phyloP scores from a whole-genome alignment of 2,888 invertebrate genomes.

The Acanthosepion esculentum region DNA sequence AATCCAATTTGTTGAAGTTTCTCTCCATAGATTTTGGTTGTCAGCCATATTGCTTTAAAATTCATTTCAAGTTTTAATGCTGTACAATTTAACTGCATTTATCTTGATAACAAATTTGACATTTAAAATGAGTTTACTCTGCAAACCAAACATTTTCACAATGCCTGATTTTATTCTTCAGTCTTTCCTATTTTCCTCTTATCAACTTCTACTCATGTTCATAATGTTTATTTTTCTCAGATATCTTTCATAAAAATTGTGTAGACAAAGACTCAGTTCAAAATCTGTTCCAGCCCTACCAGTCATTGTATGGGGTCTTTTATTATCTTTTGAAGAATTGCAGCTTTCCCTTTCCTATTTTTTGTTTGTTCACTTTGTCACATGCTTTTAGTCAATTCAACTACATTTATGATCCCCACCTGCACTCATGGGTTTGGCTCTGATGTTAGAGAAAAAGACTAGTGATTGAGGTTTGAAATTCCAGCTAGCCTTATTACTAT shows the following conservation, averaged over 20 bases:
- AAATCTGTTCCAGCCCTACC: not conserved
- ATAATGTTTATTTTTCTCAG: not conserved
- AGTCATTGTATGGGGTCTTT: not conserved
- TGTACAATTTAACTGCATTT: not conserved
- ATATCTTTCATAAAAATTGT: not conserved
- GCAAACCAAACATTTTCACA: not conserved
- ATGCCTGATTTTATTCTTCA: not conserved
- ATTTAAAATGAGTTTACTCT: not conserved
- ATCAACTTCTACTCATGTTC: not conserved
- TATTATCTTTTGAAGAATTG: constrained; percentile 33
- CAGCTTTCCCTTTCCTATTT: not conserved
- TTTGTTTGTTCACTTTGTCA: not conserved
- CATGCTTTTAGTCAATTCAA: not conserved
- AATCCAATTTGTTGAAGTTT: no score
- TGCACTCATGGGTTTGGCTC: not conserved
- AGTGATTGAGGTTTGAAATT: not conserved
- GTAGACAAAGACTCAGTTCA: not conserved
- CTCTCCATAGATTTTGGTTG: no score
- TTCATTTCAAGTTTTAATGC: not conserved
- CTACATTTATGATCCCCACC: not conserved
- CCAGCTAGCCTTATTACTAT: not conserved
- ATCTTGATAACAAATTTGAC: not conserved
- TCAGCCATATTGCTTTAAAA: no score
- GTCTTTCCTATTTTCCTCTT: not conserved
- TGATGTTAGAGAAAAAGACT: not conserved